These are phyloP conservation scores for Limonius californicus DNA, from an alignment of 1,140 invertebrate species.

Conservation along the genomic window DNA sequence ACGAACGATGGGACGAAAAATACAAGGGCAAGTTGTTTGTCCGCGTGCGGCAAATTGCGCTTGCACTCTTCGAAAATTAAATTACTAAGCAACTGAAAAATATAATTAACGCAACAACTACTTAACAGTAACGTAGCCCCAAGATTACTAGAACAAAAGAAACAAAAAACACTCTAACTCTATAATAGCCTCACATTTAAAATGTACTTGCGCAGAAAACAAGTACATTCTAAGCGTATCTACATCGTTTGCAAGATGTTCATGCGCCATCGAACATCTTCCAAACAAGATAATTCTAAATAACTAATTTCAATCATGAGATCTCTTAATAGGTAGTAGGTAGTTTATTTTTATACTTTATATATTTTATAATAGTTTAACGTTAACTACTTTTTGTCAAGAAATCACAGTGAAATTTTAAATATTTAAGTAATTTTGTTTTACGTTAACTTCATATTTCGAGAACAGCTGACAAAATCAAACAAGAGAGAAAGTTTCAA, in stretches of 20 bases:
- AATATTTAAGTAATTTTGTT: slow-evolving; percentile 39
- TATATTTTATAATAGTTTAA: slow-evolving; percentile 41
- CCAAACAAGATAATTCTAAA: slow-evolving; percentile 40
- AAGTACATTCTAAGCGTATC: neutral
- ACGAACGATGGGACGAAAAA: no score
- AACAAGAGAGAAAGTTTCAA: neutral
- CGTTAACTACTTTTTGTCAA: slow-evolving; percentile 46
- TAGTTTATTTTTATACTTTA: slow-evolving; percentile 42
- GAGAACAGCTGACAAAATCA: slow-evolving; percentile 1
- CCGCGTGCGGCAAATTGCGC: no score
- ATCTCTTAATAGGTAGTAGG: slow-evolving; percentile 48
- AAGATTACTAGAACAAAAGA: slow-evolving; percentile 1
- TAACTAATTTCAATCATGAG: slow-evolving; percentile 47
- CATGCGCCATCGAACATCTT: slow-evolving; percentile 34
- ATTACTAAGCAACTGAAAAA: neutral
- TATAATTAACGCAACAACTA: neutral
- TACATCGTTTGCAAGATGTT: slow-evolving; percentile 2
- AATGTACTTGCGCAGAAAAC: neutral
- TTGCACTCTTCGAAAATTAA: slow-evolving; percentile 1
- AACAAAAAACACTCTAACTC: slow-evolving; percentile 7
- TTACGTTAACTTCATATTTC: slow-evolving; percentile 17
- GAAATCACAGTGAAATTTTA: slow-evolving; percentile 50
- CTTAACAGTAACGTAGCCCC: neutral
- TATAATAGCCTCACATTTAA: slow-evolving; percentile 10
- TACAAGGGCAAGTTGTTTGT: no score